Evolutionary conservation across 2,888 invertebrate genomes (phyloP), one percentile per base, ranked within the genome.

Genomic region (Andrena bicolor): DNA sequence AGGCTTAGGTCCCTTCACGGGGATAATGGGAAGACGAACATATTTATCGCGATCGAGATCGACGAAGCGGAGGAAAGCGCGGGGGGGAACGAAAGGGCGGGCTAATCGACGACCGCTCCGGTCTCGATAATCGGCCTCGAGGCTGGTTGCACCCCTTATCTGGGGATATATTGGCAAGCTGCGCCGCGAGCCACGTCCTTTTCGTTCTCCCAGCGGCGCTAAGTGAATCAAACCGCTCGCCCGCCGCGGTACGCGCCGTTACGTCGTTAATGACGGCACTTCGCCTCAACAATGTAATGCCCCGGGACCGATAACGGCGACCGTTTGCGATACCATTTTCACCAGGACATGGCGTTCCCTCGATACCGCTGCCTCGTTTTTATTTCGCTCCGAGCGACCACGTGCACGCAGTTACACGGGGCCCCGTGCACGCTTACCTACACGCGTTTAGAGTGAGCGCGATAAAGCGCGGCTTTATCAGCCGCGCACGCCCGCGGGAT

Each of bases 241-340:
- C 41, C 48, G 74, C 20, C 13, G 58, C 23, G 66, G 26, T 51
- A 20, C 13, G 68, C 80, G 23, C 61, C 60, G 75, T 83, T 70
- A 83, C 74, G 64, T 64, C 74, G 76, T 71, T 84, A 83, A 84
- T 77, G 83, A 83, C 77, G 35, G 48, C 69, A 76, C 74, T 84
- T 72, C 71, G 73, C 69, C 61, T 76, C 51, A 68, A 82, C 77
- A 78, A 73, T 82, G 78, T 70, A 85, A 81, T 26, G 74, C 74
- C 64, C 70, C 26, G 26, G n/a, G 26, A 0, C 30, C 76, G 85
- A 84, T 85, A 85, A 84, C 72, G 35, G 23, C 49, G 74, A 30
- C 61, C 80, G 53, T 72, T 60, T 49, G 66, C 73, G 84, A 77
- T 84, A 60, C 70, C 75, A 75, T 79, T 82, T 79, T 82, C 82